Conservation (phyloP, 1,140 invertebrate genomes). For the Pseudomyrmex cubaensis region DNA sequence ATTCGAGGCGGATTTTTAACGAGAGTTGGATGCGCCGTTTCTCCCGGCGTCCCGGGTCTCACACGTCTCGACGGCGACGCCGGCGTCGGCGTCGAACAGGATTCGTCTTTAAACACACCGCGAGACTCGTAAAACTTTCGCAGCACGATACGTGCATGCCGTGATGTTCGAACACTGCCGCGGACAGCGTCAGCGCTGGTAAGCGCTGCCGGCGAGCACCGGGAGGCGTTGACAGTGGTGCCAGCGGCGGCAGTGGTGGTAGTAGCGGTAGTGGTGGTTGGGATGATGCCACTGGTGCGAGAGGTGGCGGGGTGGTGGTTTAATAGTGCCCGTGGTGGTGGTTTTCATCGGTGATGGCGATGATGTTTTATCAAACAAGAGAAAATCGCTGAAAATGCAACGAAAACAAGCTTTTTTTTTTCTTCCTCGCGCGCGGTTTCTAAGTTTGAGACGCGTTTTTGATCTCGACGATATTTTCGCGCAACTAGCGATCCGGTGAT, state of each 20-base stretch:
- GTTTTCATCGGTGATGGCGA: constrained; percentile 21
- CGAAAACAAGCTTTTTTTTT: no score
- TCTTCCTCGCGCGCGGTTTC: no score
- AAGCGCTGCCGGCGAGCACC: constrained; percentile 68
- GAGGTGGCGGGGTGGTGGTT: constrained; percentile 24
- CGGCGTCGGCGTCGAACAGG: constrained; percentile 59
- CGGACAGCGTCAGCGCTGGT: constrained; percentile 8
- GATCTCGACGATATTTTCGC: neutral
- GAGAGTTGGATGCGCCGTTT: constrained; percentile 50
- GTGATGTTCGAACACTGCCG: constrained; percentile 75
- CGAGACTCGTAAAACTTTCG: constrained; percentile 72
- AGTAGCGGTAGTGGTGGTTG: constrained; percentile 46
- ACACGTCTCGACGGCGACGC: constrained; percentile 71
- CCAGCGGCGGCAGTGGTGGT: constrained; percentile 55
- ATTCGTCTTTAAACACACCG: constrained; percentile 70
- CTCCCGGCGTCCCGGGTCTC: constrained; percentile 60
- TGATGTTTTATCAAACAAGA: neutral
- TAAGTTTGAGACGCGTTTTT: neutral
- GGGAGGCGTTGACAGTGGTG: constrained; percentile 69
- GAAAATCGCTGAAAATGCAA: neutral
- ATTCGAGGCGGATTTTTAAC: constrained; percentile 48
- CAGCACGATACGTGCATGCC: constrained; percentile 75
- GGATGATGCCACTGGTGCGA: constrained; percentile 28
- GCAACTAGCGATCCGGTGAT: no score
- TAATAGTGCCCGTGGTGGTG: constrained; percentile 56